Conservation (phyloP, 2,888 invertebrate species). For the Gastracanthus pulcherrimus region DNA sequence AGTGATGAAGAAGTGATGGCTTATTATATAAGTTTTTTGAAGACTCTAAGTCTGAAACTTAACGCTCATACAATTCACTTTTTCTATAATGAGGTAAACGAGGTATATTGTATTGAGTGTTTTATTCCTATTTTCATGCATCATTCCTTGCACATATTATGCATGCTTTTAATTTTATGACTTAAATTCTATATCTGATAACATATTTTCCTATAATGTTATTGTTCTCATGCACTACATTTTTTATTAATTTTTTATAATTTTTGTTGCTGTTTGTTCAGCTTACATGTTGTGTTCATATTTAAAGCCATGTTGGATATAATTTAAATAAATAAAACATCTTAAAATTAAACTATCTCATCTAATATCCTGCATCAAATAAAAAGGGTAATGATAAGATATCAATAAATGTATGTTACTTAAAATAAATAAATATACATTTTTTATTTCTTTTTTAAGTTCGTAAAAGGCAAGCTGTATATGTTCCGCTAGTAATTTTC, state of each 20-base stretch:
- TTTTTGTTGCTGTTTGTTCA: neutral
- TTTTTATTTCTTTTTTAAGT: no score
- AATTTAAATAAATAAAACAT: neutral
- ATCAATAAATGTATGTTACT: no score
- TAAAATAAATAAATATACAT: no score
- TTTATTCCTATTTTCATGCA: constrained; percentile 50
- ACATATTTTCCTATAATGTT: neutral
- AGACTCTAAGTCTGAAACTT: constrained; percentile 97
- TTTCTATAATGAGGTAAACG: constrained; percentile 97
- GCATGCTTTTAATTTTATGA: constrained; percentile 39
- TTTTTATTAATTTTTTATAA: neutral
- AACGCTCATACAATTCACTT: constrained; percentile 99
- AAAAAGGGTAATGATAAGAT: no score
- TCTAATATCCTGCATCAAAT: no score
- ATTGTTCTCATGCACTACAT: neutral
- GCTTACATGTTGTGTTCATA: neutral
- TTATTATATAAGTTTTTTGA: constrained; percentile 99
- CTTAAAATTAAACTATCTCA: no score
- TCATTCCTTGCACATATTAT: constrained; percentile 22
- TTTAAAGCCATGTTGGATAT: neutral
- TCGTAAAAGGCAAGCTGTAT: constrained; percentile 20
- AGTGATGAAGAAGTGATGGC: constrained; percentile 99
- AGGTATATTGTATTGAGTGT: constrained; percentile 54
- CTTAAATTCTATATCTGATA: neutral
- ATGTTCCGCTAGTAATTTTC: constrained; percentile 36